Base-by-base conservation (phyloP, 2,888 invertebrate genomes). In the Trissolcus brochymenae region DNA sequence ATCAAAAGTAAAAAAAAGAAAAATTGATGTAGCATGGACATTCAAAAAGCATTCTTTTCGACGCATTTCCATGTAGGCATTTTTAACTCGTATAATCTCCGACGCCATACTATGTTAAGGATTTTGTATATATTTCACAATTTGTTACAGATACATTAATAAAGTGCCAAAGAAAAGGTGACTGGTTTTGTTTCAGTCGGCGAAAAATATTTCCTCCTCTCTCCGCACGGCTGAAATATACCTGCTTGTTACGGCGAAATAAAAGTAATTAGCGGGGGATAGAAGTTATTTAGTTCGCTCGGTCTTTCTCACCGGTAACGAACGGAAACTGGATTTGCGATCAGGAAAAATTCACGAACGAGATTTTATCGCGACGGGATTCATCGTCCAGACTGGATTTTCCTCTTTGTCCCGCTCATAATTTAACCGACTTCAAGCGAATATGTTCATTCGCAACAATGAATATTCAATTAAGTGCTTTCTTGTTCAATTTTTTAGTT, bases 101-200 rank as follows among this genome's bases (percentile, higher is more conserved):
- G 75, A 76, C 78, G 84, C 88, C 88, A 88, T 88, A 87, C 83
- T 88, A 50, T 54, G 77, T 75, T 87, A 87, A 86, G 84, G 49
- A 29, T 80, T 81, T 81, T 87, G 87, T 88, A 87, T 76, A 87
- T 64, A 81, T 74, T 84, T 81, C 79, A 60, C 81, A 84, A 83
- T 79, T 84, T 84, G 82, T 85, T 84, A 85, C 79, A 81, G 79
- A 83, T 84, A 84, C 79, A 81, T 83, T 82, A 87, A 87, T 87
- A 88, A 88, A 87, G 86, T 88, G 86, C 88, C 88, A 88, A 88
- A 88, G 87, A 88, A 87, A 87, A 84, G 76, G 99, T 57, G 17
- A 35, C 40, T 1, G 4, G 40, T 6, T 57, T 40, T 6, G 19
- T 13, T 35, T 57, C 16, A 29, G 29, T 29, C 7, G 7, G 29